Evolutionary conservation across 2,797 vertebrate species (phyloP), one percentile per base, ranked within the genome.

Genomic region (Poeciliopsis turneri): DNA sequence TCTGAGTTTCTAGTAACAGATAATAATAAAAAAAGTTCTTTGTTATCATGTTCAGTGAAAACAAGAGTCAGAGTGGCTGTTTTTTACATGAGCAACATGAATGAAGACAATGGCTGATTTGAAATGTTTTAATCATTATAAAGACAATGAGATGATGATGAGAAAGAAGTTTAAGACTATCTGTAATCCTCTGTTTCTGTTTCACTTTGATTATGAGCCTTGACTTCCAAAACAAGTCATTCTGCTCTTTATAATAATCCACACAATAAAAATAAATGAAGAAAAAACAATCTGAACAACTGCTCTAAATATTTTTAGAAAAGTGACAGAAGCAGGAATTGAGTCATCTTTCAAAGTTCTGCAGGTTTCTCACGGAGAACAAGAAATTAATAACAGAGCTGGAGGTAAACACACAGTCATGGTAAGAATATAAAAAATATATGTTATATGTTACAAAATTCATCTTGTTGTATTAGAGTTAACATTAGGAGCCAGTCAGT

Each of bases 381-480:
- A 45, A 41, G 20, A 75, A 41, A 68, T 70, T 71, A 77, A 53
- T 30, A 79, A 68, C 78, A 39, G 15, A 41, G 64, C 20, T 25
- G 74, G 49, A 86, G 74, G 84, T 82, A 57, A 81, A 81, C 84
- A 91, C 81, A 89, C 84, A 90, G 86, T 87, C 83, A 87, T 74
- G 57, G 68, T 77, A 78, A 77, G 75, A 79, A 81, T 83, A 80
- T 84, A 78, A 91, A 91, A 93, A 88, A 89, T 79, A 86, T 77
- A 84, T 79, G 78, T 82, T 78, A 74, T 68, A 69, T 76, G 82
- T 89, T 92, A 89, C 86, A 78, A 92, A 82, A 87, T 89, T 86
- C 81, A 46, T 82, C 80, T 78, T 79, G 73, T 90, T 80, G 88
- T 80, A 84, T 88, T 84, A 86, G 79, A 88, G 86, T 94, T 92